Conservation (phyloP, 2,797 vertebrate genomes). For the Paratrypauchen microcephalus region DNA sequence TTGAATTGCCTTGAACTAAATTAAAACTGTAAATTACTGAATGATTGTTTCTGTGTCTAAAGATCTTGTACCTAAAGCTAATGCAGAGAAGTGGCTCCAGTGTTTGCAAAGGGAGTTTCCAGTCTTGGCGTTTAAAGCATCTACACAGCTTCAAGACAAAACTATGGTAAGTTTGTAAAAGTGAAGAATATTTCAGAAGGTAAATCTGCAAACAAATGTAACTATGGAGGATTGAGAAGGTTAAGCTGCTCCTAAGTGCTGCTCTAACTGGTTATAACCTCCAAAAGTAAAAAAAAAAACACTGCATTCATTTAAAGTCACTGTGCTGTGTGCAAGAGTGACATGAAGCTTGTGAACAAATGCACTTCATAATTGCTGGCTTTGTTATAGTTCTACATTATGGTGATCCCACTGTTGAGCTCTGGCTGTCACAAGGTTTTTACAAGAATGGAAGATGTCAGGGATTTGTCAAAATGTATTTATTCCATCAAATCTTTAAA, state of each 20-base stretch:
- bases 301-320: constrained; percentile 26
- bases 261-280: constrained; percentile 70
- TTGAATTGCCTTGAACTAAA: not conserved
- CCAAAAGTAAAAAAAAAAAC: constrained; percentile 51
- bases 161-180: constrained; percentile 66
- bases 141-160: constrained; percentile 77
- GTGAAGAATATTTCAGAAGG: not conserved
- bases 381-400: not conserved
- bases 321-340: constrained; percentile 29
- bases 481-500: too few relatives aligned
- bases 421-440: too few relatives aligned
- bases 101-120: constrained; percentile 87
- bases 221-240: constrained; percentile 71
- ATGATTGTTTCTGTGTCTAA: constrained; percentile 10
- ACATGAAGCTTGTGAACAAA: constrained; percentile 58
- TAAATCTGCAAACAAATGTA: not conserved
- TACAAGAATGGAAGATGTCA: too few relatives aligned
- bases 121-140: constrained; percentile 87
- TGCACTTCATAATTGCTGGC: not conserved
- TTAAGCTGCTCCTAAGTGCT: constrained; percentile 68
- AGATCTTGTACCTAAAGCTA: constrained; percentile 93
- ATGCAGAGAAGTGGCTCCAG: constrained; percentile 84
- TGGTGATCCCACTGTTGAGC: too few relatives aligned
- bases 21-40: not conserved
- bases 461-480: too few relatives aligned